A percentile compares a stretch with the other conserved stretches of the same genome.
Evolutionary conservation across 2,113 vertebrate species (phyloP).

Genomic region (Vireo altiloquus): DNA sequence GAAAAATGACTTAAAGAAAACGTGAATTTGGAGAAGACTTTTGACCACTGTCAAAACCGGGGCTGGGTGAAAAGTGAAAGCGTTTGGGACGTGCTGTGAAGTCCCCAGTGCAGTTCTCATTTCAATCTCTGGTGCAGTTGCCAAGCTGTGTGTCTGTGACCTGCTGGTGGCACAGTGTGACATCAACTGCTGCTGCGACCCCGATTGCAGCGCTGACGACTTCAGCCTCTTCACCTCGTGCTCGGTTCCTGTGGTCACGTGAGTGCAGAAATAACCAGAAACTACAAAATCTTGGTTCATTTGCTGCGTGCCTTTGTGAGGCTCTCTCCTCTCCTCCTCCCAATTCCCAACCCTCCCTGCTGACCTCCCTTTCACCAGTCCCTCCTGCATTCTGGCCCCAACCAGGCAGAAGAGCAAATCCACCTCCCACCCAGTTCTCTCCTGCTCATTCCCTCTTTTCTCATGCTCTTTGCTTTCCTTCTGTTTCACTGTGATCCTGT

Average conservation of each 20-base stretch:
- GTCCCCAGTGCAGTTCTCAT: not conserved
- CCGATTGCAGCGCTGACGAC: constrained; percentile 72
- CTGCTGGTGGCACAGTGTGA: constrained; percentile 76
- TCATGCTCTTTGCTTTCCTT: not conserved
- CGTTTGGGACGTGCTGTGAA: not conserved
- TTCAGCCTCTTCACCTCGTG: constrained; percentile 79
- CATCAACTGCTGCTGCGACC: constrained; percentile 84
- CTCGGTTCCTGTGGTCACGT: constrained; percentile 75
- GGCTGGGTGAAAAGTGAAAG: not conserved
- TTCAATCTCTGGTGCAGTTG: constrained; percentile 55
- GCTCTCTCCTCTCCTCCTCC: not conserved
- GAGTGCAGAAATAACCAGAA: constrained; percentile 21
- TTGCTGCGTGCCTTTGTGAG: not conserved
- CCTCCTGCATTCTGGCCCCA: not conserved
- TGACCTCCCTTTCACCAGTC: not conserved
- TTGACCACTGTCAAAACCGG: not conserved
- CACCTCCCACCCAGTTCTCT: not conserved
- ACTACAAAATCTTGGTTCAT: rapidly evolving
- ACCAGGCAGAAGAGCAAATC: not conserved
- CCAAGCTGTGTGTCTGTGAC: constrained; percentile 78
- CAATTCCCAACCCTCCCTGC: not conserved
- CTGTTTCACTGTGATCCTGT: not conserved
- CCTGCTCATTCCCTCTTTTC: not conserved
- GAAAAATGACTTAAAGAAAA: not conserved
- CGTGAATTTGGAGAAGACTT: not conserved